Evolutionary conservation across 1,140 invertebrate genomes (phyloP).

Genomic region (Lerema accius): DNA sequence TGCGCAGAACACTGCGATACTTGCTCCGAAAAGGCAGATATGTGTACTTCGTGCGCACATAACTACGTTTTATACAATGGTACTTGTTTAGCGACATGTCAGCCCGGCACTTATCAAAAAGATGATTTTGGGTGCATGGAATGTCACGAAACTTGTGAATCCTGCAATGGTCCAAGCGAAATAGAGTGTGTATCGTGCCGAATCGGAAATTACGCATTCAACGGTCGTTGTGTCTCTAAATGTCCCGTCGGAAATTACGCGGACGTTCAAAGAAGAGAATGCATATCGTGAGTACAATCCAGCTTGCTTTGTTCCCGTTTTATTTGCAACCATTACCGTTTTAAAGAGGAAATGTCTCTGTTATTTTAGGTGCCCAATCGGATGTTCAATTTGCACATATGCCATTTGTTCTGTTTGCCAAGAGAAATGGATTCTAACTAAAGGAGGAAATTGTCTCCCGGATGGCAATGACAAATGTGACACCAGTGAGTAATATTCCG

Average conservation of each 20-base stretch:
- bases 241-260: conserved; percentile 88
- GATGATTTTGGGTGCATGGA: conserved; percentile 88
- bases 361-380: conserved; percentile 85
- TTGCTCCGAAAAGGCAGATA: conserved; percentile 90
- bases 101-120: conserved; percentile 90
- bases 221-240: conserved; percentile 84
- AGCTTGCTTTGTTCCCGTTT: conserved; percentile 34
- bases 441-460: conserved; percentile 87
- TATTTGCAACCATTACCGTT: conserved; percentile 38
- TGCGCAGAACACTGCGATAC: conserved; percentile 89
- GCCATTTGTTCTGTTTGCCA: conserved; percentile 87
- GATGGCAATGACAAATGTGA: conserved; percentile 87
- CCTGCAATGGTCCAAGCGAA: conserved; percentile 90
- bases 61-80: conserved; percentile 91
- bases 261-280: conserved; percentile 89
- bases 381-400: conserved; percentile 87
- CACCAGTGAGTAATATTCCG: conserved; percentile 64
- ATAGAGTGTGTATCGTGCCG: conserved; percentile 91
- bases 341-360: conserved; percentile 41
- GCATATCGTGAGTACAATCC: conserved; percentile 79
- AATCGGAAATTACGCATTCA: conserved; percentile 85
- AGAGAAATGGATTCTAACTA: conserved; percentile 87
- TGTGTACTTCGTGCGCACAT: conserved; percentile 91
- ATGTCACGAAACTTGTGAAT: conserved; percentile 91
- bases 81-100: conserved; percentile 91